Conservation (phyloP, 1,140 invertebrate species). For the Drosophila arawakana region DNA sequence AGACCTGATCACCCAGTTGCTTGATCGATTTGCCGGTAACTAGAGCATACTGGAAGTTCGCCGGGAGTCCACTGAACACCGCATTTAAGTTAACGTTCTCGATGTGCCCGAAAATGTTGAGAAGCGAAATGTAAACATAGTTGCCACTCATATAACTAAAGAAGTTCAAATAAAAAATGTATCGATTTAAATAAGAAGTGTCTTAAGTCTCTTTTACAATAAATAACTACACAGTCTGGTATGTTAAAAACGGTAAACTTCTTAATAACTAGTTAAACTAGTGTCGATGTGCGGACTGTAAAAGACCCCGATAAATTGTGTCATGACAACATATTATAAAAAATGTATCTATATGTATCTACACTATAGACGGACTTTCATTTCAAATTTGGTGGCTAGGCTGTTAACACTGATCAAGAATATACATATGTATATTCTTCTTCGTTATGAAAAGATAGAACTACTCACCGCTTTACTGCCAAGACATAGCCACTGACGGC, state of each 20-base stretch:
- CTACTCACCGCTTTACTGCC: constrained; percentile 73
- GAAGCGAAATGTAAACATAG: constrained; percentile 67
- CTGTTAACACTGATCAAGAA: too few species aligned
- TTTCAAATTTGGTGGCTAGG: too few species aligned
- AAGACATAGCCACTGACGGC: constrained; percentile 71
- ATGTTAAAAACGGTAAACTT: too few species aligned
- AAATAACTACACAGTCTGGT: too few species aligned
- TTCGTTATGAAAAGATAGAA: neutral
- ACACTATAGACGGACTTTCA: too few species aligned
- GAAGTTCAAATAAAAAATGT: neutral
- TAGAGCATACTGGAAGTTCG: constrained; percentile 71
- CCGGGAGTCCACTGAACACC: constrained; percentile 60
- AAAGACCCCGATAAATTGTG: too few species aligned
- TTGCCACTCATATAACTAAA: constrained; percentile 59
- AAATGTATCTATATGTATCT: too few species aligned
- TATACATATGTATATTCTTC: too few species aligned
- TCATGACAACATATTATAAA: too few species aligned
- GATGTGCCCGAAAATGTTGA: constrained; percentile 71
- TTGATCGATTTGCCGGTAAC: constrained; percentile 75
- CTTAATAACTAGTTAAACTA: too few species aligned
- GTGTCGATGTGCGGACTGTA: too few species aligned
- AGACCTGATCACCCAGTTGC: constrained; percentile 59
- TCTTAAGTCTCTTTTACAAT: too few species aligned
- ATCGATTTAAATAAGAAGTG: neutral
- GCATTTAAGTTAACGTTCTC: constrained; percentile 67